Conservation (phyloP, 2,113 vertebrate species). For the Apteryx mantelli region DNA sequence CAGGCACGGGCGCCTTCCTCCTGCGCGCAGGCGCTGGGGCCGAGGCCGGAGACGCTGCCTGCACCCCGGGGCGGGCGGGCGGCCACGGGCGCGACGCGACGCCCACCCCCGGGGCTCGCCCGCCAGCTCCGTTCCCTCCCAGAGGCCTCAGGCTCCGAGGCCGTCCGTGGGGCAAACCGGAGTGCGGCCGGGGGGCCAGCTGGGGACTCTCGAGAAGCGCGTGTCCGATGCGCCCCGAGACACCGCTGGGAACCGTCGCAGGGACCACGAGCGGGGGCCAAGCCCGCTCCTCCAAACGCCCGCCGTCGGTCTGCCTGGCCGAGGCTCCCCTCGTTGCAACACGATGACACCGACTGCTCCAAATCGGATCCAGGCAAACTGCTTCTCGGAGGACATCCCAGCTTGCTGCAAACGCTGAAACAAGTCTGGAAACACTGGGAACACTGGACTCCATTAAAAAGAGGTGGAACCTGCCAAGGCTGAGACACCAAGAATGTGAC, state of each 20-base stretch:
- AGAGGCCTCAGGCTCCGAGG: fast-evolving
- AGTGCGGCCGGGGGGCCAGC: fast-evolving
- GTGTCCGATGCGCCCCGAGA: fast-evolving
- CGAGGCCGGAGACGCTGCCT: background rate
- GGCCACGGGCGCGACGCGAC: too few species aligned
- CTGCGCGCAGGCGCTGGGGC: background rate
- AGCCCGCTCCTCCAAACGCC: fast-evolving
- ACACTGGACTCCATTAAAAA: constrained; percentile 19
- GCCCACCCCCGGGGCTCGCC: too few species aligned
- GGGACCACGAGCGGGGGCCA: background rate
- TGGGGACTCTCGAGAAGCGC: background rate
- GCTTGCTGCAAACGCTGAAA: constrained; percentile 12
- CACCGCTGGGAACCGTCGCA: fast-evolving
- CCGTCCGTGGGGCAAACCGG: fast-evolving
- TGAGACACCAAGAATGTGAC: constrained; percentile 23
- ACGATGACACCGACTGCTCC: background rate
- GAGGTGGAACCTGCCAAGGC: background rate
- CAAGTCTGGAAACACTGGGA: constrained; percentile 46
- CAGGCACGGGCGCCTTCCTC: fast-evolving
- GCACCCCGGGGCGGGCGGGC: fast-evolving
- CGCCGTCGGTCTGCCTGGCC: fast-evolving
- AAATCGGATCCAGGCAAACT: background rate
- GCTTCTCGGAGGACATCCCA: background rate
- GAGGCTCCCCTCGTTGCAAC: background rate
- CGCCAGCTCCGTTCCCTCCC: too few species aligned